Conservation (phyloP, 1,140 invertebrate species). For the Chelonus insularis region DNA sequence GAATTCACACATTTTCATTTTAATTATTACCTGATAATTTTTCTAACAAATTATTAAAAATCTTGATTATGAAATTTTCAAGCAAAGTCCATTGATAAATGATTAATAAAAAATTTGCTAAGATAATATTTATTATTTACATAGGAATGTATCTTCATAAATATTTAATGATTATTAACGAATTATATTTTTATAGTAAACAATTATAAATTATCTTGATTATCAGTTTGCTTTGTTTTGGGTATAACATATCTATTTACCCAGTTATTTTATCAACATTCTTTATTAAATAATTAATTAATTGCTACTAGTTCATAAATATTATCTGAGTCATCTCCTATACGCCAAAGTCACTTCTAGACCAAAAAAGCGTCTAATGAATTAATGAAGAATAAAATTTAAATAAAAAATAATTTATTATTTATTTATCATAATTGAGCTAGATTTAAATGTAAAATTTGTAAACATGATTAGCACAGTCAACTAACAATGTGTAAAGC, state of each 20-base stretch:
- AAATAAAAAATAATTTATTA: conserved; percentile 4
- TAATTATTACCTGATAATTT: no score
- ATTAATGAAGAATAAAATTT: neutral
- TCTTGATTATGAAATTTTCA: no score
- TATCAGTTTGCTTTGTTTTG: neutral
- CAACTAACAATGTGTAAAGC: conserved; percentile 28
- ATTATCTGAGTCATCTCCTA: neutral
- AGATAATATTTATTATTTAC: no score
- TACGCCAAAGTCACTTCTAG: neutral
- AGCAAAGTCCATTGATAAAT: no score
- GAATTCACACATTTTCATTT: neutral
- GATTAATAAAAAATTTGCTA: no score
- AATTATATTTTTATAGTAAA: no score
- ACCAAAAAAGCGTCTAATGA: neutral
- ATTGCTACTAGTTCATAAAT: neutral
- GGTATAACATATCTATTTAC: neutral
- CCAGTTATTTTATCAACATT: neutral
- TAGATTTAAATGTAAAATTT: conserved; percentile 26
- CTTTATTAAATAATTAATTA: neutral
- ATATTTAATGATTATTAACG: no score
- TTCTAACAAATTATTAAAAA: no score
- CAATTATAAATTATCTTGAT: no score
- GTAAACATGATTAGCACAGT: conserved; percentile 28
- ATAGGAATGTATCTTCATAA: no score
- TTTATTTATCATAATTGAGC: conserved; percentile 6